phyloP scores from a whole-genome alignment of 2,113 vertebrate species.

The Caretta caretta region DNA sequence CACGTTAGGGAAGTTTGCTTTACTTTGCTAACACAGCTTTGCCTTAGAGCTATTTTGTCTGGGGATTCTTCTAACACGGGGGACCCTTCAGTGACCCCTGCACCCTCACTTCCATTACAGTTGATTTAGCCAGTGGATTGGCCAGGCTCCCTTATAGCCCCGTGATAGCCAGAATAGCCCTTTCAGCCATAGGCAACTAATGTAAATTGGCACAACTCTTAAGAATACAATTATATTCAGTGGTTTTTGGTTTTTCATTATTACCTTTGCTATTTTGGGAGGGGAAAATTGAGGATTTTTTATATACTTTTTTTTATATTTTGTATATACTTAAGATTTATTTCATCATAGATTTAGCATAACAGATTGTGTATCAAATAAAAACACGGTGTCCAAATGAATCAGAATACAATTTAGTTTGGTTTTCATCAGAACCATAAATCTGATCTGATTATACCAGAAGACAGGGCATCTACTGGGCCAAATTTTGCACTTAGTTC shows the following conservation, averaged over 20 bases:
- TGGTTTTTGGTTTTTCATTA: background rate
- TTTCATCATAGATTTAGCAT: background rate
- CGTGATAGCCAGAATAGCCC: background rate
- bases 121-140: background rate
- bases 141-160: background rate
- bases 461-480: background rate
- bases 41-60: background rate
- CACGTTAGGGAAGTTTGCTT: background rate
- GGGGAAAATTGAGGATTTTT: too few species aligned
- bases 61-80: background rate
- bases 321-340: background rate
- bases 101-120: background rate
- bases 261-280: background rate
- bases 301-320: too few species aligned
- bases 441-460: rapidly evolving
- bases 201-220: rapidly evolving
- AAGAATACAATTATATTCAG: background rate
- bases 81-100: background rate
- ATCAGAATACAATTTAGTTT: background rate
- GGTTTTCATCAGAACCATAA: background rate
- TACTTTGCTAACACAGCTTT: rapidly evolving
- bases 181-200: background rate
- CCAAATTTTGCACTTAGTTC: background rate
- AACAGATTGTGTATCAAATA: background rate
- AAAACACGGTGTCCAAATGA: background rate